Base-by-base conservation (phyloP, 1,140 invertebrate species). In the Drosophila equinoxialis region DNA sequence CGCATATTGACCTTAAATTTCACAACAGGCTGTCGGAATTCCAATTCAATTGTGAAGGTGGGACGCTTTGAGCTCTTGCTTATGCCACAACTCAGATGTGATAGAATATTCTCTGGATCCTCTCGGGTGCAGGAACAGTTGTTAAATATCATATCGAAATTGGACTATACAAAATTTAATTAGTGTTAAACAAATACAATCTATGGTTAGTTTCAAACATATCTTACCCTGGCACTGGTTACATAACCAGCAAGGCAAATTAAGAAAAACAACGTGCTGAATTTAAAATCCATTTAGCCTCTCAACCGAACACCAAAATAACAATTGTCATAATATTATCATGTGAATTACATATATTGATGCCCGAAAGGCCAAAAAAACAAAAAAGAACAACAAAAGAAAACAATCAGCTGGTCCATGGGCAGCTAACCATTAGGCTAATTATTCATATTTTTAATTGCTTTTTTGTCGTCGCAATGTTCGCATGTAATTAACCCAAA, bases 141-240 rank as follows among this genome's bases (percentile, higher is more conserved):
- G 0, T 71, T 51, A 10, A 84, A 85, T 39, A 65, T 55, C 79
- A 81, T 79, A 13, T 81, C 67, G 14, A 86, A 76, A 14, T 73
- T 70, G 14, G 57, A 20, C 76, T 79, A 51, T 1, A 8, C 45
- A 51, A 26, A 7, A 74, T 30, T 14, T 17, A 17, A 17, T 17
- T 17, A 17, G 17, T 17, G 17, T 11, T 20, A 4, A 23, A 6
- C 5, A 3, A 4, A 5, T 8, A 8, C 5, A 10, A 23, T 51
- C 17, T 11, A 23, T 10, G 17, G 8, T 17, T 51, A n/a, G 33
- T 41, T 17, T 30, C 6, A 30, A 30, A 30, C 6, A 30, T 6
- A 30, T 48, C 13, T 63, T 17, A 76, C 74, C 74, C 75, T 76
- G 5, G 41, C 41, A 1, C 41, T 37, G 2, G 26, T 20, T 8